Percentiles rank a stretch among this genome's conserved stretches.
These are phyloP conservation scores for Halcyon malimbica DNA, from an alignment of 2,113 vertebrate species.

Conservation along the genomic window DNA sequence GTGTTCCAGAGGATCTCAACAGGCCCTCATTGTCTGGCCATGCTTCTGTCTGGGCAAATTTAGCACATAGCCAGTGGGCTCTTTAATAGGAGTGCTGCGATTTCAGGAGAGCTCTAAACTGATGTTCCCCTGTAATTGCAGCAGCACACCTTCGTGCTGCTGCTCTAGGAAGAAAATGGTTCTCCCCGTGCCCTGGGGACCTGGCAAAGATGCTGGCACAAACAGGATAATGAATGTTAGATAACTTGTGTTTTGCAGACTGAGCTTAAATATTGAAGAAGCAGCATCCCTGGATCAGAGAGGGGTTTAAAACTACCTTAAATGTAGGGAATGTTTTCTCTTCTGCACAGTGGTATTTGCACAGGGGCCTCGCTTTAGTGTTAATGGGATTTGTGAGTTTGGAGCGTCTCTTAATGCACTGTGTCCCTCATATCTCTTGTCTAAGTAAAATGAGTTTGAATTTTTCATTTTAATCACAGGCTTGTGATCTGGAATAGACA, in stretches of 20 bases:
- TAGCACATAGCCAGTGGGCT: conserved; percentile 11
- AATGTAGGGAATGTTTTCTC: background rate
- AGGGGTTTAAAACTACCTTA: background rate
- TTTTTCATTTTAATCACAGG: conserved; percentile 45
- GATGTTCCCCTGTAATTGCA: conserved; percentile 31
- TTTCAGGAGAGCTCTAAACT: conserved; percentile 26
- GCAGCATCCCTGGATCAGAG: background rate
- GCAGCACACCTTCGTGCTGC: background rate
- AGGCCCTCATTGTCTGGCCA: background rate
- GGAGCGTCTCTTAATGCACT: background rate
- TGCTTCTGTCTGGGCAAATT: conserved; percentile 34
- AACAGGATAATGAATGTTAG: conserved; percentile 33
- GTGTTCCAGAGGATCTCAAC: background rate
- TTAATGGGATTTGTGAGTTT: conserved; percentile 29
- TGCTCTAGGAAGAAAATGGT: background rate
- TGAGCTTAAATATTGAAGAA: conserved; percentile 39
- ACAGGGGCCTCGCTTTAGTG: background rate
- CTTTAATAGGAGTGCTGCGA: background rate
- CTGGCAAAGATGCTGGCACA: background rate
- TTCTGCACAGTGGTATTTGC: background rate
- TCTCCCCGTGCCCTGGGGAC: background rate
- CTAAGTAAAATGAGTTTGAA: conserved; percentile 33
- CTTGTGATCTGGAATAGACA: background rate
- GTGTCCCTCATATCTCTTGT: background rate
- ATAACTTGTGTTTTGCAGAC: background rate